phyloP scores from a whole-genome alignment of 2,888 invertebrate genomes.

The Leptinotarsa juncta region DNA sequence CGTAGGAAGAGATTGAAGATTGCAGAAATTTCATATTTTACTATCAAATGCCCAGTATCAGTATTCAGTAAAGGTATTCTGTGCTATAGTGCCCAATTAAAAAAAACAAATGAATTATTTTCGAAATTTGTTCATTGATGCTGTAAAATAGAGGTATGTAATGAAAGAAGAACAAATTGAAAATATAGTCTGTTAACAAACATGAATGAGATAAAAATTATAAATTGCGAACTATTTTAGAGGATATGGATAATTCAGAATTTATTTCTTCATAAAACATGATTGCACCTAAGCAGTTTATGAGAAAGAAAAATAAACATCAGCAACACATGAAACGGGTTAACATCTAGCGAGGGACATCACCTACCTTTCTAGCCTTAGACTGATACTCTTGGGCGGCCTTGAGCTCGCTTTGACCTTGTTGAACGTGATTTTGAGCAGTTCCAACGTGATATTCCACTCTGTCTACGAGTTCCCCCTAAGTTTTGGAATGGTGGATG shows the following conservation, averaged over 20 bases:
- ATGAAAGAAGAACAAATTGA: too few relatives aligned
- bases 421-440: slow-evolving; percentile 85
- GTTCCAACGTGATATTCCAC: slow-evolving; percentile 94
- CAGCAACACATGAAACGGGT: slow-evolving; percentile 9
- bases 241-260: slow-evolving; percentile 15
- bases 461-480: slow-evolving; percentile 95
- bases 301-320: background rate
- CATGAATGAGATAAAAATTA: too few relatives aligned
- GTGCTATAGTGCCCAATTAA: too few relatives aligned
- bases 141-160: too few relatives aligned
- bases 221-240: too few relatives aligned
- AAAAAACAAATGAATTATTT: too few relatives aligned
- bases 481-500: slow-evolving; percentile 43
- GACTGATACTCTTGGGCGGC: slow-evolving; percentile 85
- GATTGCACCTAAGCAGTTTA: slow-evolving; percentile 10
- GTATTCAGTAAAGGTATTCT: too few relatives aligned
- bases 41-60: too few relatives aligned
- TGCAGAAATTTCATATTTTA: too few relatives aligned
- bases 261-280: slow-evolving; percentile 26
- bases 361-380: slow-evolving; percentile 89
- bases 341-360: slow-evolving; percentile 24
- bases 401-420: slow-evolving; percentile 82
- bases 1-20: too few relatives aligned
- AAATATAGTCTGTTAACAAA: too few relatives aligned
- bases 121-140: too few relatives aligned